These are phyloP conservation scores for Cybosia mesomella DNA, from an alignment of 2,888 invertebrate genomes.

Conservation along the genomic window DNA sequence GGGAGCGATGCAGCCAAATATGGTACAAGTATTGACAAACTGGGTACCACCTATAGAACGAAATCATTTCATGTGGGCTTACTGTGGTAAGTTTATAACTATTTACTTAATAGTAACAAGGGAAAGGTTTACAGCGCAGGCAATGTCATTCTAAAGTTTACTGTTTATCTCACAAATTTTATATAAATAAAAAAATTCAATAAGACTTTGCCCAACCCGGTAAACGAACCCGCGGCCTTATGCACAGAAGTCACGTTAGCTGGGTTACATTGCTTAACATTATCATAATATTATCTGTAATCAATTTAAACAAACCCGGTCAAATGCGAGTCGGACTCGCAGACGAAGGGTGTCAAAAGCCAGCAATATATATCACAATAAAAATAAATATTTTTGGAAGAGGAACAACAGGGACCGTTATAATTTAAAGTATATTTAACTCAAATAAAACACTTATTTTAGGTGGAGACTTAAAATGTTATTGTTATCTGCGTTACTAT, in stretches of 20 bases:
- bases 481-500: no score
- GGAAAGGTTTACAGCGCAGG: neutral
- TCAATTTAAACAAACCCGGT: no score
- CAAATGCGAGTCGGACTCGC: no score
- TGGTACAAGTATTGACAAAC: conserved; percentile 79
- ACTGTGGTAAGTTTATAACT: conserved; percentile 71
- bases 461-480: no score
- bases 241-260: neutral
- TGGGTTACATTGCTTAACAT: no score
- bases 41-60: conserved; percentile 83
- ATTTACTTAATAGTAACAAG: neutral
- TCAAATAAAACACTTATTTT: no score
- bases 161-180: neutral
- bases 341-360: no score
- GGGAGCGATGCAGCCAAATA: conserved; percentile 83
- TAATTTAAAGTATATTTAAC: no score
- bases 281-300: no score
- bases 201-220: neutral
- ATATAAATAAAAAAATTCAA: neutral
- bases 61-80: conserved; percentile 83
- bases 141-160: neutral
- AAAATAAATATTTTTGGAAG: no score
- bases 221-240: neutral
- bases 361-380: no score
- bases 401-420: no score